These are phyloP conservation scores for Pseudomyrmex concolor DNA, from an alignment of 1,140 invertebrate species.

Conservation along the genomic window DNA sequence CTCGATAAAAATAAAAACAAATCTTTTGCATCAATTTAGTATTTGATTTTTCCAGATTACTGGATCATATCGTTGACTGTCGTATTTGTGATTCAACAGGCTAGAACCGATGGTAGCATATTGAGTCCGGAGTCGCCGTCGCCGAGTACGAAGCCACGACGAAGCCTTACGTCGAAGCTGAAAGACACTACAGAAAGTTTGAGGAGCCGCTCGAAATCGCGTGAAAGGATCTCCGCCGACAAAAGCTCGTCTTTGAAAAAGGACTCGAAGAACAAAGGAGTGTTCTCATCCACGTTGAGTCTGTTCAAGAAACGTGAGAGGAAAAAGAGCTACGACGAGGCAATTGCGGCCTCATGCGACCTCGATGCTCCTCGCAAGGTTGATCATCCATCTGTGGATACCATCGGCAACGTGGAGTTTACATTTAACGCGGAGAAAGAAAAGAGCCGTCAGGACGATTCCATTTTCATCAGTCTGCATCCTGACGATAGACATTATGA, in stretches of 20 bases:
- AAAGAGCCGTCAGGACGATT: conserved; percentile 74
- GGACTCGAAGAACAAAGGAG: conserved; percentile 83
- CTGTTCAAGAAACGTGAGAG: conserved; percentile 85
- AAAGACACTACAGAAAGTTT: conserved; percentile 82
- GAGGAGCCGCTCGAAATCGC: conserved; percentile 80
- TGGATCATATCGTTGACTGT: not conserved
- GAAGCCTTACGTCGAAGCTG: conserved; percentile 82
- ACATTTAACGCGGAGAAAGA: conserved; percentile 80
- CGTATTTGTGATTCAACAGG: conserved; percentile 69
- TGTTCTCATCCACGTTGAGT: conserved; percentile 84
- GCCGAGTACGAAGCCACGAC: conserved; percentile 78
- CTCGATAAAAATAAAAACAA: not conserved
- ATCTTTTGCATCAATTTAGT: not conserved
- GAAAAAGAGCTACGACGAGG: conserved; percentile 82
- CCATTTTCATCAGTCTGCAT: conserved; percentile 81
- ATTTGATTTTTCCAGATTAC: not conserved
- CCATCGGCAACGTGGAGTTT: conserved; percentile 83
- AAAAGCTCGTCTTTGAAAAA: conserved; percentile 79
- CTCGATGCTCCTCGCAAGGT: conserved; percentile 7
- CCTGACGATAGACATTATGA: conserved; percentile 79
- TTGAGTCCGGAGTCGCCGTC: conserved; percentile 89
- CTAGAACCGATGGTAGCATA: conserved; percentile 76
- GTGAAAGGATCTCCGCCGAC: conserved; percentile 76
- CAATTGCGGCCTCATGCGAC: conserved; percentile 56
- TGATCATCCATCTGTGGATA: conserved; percentile 77